Base-by-base conservation (phyloP, 1,140 invertebrate genomes). In the Hypothenemus hampei region DNA sequence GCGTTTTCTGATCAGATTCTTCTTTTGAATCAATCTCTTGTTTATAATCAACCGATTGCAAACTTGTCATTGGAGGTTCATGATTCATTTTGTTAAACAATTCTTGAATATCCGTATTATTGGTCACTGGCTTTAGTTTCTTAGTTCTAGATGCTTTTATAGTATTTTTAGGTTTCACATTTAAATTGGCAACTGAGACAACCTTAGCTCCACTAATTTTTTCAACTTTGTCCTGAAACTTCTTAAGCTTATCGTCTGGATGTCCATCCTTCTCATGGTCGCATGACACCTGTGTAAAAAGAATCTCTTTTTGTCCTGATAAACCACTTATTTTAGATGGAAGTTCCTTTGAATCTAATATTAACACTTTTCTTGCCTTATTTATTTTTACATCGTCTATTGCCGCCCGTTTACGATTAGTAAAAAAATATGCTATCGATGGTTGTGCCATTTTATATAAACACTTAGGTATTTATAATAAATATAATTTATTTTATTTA, bases 401-500 rank as follows among this genome's bases (percentile, higher is more conserved):
- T 11, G 81, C 82, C 40, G 77, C 75, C 57, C 84, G 77, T 70
- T 86, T 86, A 65, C 83, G 78, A 58, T 79, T 80, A 69, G 78
- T 81, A 70, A 84, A 86, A 72, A 77, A 86, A 59, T 77, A 75
- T 53, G 82, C 80, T 52, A 86, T 76, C 31, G 81, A 83, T 58
- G 81, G 82, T 70, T 86, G 84, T 48, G 83, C 79, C 84, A 86
- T 86, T 50, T 55, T 35, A 39, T 57, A 54, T 23, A 55, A 29
- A 44, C 46, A 16, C n/a, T n/a, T n/a, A n/a, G n/a, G n/a, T n/a
- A n/a, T n/a, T n/a, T n/a, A n/a, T n/a, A n/a, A n/a, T n/a, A n/a
- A n/a, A n/a, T 44, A 48, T 13, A 50, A 51, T 21, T 20, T 51
- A 55, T 19, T 13, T 39, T 6, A 49, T 50, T 36, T 54, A n/a